Conservation (phyloP, 2,797 vertebrate species). For the Cuniculus paca region DNA sequence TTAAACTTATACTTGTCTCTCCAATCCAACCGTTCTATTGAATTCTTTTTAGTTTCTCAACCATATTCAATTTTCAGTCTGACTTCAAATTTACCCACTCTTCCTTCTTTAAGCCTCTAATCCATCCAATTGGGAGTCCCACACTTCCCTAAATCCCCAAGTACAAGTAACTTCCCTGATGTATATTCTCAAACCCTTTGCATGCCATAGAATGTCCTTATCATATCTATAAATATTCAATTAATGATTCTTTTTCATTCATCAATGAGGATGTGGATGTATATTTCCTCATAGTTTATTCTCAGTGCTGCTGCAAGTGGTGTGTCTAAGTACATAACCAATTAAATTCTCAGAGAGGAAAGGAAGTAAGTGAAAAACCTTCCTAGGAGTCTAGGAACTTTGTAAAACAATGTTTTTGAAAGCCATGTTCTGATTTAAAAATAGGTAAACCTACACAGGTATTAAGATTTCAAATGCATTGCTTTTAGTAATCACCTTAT, state of each 20-base stretch:
- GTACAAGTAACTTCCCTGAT: neutral
- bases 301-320: too few species aligned
- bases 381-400: neutral
- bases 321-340: neutral
- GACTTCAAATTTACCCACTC: neutral
- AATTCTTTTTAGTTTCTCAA: neutral
- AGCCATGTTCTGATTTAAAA: neutral
- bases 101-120: neutral
- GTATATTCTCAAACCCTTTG: neutral
- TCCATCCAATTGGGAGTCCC: neutral
- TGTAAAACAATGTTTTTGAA: neutral
- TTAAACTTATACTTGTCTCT: neutral
- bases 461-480: neutral
- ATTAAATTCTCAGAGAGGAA: neutral
- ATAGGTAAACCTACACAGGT: neutral
- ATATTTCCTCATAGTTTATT: neutral
- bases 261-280: neutral
- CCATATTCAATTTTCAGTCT: neutral
- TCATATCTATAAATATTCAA: neutral
- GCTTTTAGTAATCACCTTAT: neutral
- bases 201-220: neutral
- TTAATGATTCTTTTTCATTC: neutral
- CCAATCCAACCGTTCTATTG: neutral
- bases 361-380: neutral
- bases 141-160: neutral